Evolutionary conservation across 2,888 invertebrate species (phyloP).

Genomic region (Patella ulyssiponensis): DNA sequence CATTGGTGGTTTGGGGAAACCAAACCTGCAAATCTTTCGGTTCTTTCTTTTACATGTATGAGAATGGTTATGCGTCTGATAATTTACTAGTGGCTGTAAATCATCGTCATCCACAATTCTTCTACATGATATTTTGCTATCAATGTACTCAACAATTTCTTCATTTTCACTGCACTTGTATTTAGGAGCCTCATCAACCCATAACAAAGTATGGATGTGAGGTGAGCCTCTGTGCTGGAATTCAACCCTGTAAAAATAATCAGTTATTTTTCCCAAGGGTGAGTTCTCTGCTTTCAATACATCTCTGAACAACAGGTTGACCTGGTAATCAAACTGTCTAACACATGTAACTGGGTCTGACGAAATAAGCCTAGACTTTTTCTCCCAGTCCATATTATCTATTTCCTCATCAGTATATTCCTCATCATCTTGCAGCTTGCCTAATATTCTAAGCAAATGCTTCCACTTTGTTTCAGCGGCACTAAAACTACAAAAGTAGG

Average conservation of each 20-base stretch:
- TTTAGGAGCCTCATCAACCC: constrained; percentile 41
- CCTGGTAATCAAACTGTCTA: constrained; percentile 45
- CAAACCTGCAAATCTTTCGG: too few relatives aligned
- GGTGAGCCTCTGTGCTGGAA: constrained; percentile 54
- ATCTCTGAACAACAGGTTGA: constrained; percentile 36
- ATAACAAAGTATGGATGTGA: constrained; percentile 44
- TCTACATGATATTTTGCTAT: constrained; percentile 28
- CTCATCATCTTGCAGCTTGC: too few relatives aligned
- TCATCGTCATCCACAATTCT: constrained; percentile 29
- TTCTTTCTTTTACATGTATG: constrained; percentile 24
- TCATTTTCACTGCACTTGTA: constrained; percentile 30
- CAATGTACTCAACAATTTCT: constrained; percentile 35
- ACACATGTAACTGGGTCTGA: constrained; percentile 49
- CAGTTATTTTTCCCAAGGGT: constrained; percentile 27
- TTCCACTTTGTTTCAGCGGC: constrained; percentile 23
- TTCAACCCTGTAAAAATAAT: constrained; percentile 36
- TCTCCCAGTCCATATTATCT: constrained; percentile 31
- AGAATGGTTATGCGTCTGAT: constrained; percentile 35
- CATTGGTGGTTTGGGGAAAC: too few relatives aligned
- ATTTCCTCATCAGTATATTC: constrained; percentile 27
- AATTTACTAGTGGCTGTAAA: constrained; percentile 17
- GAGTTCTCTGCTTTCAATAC: constrained; percentile 21
- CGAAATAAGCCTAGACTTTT: constrained; percentile 38
- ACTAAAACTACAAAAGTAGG: constrained; percentile 36
- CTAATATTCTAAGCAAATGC: too few relatives aligned